These are phyloP conservation scores for Macropodus opercularis DNA, from an alignment of 2,797 vertebrate genomes.

Conservation along the genomic window DNA sequence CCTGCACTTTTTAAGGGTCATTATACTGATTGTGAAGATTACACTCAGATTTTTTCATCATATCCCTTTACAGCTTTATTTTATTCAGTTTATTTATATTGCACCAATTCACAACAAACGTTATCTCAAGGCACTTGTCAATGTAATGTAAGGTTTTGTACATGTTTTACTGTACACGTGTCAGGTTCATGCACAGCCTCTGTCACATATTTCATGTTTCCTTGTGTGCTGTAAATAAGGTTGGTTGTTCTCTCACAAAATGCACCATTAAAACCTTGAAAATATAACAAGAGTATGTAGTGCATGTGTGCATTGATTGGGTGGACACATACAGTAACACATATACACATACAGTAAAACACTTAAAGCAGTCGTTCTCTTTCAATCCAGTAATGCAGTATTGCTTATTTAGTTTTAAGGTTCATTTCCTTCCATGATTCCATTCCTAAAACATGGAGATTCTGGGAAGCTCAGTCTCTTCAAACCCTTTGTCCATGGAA, in stretches of 20 bases:
- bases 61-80: too few species aligned
- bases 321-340: not conserved
- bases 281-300: slow-evolving; percentile 6
- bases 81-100: too few species aligned
- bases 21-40: too few species aligned
- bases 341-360: slow-evolving; percentile 20
- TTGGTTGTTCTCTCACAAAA: slow-evolving; percentile 38
- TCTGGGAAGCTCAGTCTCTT: slow-evolving; percentile 30
- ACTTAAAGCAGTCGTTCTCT: slow-evolving; percentile 4
- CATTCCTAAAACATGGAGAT: slow-evolving; percentile 24
- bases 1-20: too few species aligned
- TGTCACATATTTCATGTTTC: slow-evolving; percentile 25
- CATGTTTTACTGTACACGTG: slow-evolving; percentile 3
- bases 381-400: slow-evolving; percentile 53
- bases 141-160: too few species aligned
- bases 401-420: slow-evolving; percentile 49
- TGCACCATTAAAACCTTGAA: slow-evolving; percentile 34
- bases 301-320: slow-evolving; percentile 2
- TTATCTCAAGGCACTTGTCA: too few species aligned
- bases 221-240: slow-evolving; percentile 30
- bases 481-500: too few species aligned
- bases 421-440: slow-evolving; percentile 33
- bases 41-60: too few species aligned
- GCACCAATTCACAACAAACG: too few species aligned
- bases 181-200: slow-evolving; percentile 20